These are phyloP conservation scores for Prochilodus magdalenae DNA, from an alignment of 2,113 vertebrate species.

Conservation along the genomic window DNA sequence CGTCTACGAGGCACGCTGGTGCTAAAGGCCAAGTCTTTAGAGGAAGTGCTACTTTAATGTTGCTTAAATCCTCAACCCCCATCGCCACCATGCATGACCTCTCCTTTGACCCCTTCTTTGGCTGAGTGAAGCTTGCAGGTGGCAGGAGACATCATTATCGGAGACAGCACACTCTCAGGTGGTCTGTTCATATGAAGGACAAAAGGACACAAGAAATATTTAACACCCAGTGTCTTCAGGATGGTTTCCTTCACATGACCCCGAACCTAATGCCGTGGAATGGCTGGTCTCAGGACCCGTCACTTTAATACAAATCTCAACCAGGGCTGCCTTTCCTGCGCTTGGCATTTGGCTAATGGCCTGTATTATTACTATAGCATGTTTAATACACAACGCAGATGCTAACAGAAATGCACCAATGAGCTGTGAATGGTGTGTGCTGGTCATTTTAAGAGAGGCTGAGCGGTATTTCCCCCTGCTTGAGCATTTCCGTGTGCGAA, in stretches of 20 bases:
- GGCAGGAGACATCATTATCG: conserved; percentile 5
- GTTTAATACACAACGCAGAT: too few species aligned
- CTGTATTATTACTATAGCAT: too few species aligned
- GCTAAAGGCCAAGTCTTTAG: background rate
- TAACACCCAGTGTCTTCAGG: background rate
- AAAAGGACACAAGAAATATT: background rate
- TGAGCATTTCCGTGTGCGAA: too few species aligned
- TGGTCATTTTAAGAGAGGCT: too few species aligned
- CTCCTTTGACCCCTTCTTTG: background rate
- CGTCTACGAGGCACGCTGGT: background rate
- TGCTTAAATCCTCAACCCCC: background rate
- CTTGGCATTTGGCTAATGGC: too few species aligned
- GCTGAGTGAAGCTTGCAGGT: background rate
- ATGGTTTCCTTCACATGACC: background rate
- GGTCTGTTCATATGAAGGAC: background rate
- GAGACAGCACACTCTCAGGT: background rate
- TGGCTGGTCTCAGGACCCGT: too few species aligned
- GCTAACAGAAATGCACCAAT: too few species aligned
- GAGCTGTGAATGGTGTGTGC: too few species aligned
- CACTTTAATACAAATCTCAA: too few species aligned
- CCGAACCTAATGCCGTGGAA: background rate
- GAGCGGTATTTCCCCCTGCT: too few species aligned
- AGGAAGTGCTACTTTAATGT: background rate
- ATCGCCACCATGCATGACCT: background rate
- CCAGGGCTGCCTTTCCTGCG: too few species aligned